A percentile compares a stretch with the other conserved stretches of the same genome.
These are phyloP conservation scores for Chlorodrepanis virens DNA, from an alignment of 2,113 vertebrate species.

Conservation along the genomic window DNA sequence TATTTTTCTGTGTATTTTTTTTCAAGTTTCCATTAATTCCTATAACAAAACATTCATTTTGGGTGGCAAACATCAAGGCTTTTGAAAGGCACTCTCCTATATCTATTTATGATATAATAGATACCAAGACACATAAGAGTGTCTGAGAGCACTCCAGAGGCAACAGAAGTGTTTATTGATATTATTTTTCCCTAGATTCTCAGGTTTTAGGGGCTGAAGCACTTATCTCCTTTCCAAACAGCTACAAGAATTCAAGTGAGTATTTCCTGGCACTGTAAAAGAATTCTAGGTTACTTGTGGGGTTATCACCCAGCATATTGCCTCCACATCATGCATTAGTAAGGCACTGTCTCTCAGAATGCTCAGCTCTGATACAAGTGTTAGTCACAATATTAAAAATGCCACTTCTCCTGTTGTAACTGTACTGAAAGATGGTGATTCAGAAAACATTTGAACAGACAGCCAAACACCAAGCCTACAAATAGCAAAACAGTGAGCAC, in stretches of 20 bases:
- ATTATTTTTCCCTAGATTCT: background rate
- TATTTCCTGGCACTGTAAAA: background rate
- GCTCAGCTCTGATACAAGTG: background rate
- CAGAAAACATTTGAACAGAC: background rate
- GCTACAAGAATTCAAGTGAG: background rate
- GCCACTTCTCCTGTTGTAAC: background rate
- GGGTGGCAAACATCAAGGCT: background rate
- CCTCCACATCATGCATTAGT: background rate
- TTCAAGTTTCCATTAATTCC: background rate
- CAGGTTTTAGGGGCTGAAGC: background rate
- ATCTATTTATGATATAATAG: background rate
- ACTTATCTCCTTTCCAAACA: background rate
- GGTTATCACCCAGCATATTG: background rate
- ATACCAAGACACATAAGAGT: background rate
- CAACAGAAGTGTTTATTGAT: background rate
- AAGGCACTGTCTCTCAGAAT: background rate
- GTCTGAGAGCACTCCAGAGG: background rate
- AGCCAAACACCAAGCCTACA: conserved; percentile 9
- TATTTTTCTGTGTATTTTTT: background rate
- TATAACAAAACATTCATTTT: background rate
- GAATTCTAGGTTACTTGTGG: background rate
- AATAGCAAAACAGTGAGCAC: background rate
- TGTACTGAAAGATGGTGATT: background rate
- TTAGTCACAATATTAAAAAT: background rate
- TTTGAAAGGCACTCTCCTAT: background rate